Base-by-base conservation (phyloP, 2,888 invertebrate species). In the Scaptomyza parva region DNA sequence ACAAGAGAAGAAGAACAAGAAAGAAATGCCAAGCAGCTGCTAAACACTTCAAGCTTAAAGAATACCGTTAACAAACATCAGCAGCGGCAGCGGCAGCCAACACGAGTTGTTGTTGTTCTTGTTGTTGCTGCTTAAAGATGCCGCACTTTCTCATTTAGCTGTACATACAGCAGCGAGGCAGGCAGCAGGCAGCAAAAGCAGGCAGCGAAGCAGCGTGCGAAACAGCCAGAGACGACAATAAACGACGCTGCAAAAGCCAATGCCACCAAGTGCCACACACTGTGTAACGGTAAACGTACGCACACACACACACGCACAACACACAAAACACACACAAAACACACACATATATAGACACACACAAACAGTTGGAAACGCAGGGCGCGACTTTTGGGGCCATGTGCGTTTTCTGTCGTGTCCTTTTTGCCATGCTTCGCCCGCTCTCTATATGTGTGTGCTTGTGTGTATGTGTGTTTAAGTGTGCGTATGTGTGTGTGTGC, bases 151-250 rank as follows among this genome's bases (percentile, higher is more conserved):
- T 39, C 43, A 55, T 57, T 61, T 61, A 45, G 45, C 48, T 50
- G 57, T 35, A 35, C 8, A 61, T 57, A 78, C 60, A 66, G 60
- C 66, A 69, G 67, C 87, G 87, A 82, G 87, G 65, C 82, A 82
- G 72, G n/a, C n/a, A n/a, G n/a, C n/a, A n/a, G n/a, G n/a, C n/a
- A n/a, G n/a, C n/a, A n/a, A n/a, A n/a, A 66, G 60, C 66, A 69
- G 67, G 60, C 66, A 69, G 67, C 87, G 87, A 82, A 82, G 65
- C 82, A 82, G 72, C 78, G 63, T 78, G 69, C 47, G 52, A 76
- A 76, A 78, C 64, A 69, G 82, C 70, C 67, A 69, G 62, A 79
- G 79, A 74, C 79, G 76, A 65, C 73, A 86, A 88, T 83, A 87
- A 85, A 77, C 55, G 71, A 58, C 58, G 68, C 24, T 57, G 59